Evolutionary conservation across 2,888 invertebrate species (phyloP).

Genomic region (Epinotia brunnichana): DNA sequence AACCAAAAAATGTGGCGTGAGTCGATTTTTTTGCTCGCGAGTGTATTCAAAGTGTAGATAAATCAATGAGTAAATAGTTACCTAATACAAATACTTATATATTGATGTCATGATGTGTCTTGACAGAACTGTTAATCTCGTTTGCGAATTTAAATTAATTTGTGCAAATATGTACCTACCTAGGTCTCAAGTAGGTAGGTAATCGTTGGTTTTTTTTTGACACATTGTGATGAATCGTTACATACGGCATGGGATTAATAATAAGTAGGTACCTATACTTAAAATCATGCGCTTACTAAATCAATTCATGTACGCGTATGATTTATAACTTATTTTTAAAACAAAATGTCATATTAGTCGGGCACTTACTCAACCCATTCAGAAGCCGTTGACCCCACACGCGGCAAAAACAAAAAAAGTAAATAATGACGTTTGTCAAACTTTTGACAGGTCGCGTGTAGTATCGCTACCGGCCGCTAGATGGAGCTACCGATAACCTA

Average conservation of each 20-base stretch:
- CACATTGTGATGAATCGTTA: no score
- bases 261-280: no score
- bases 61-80: background rate
- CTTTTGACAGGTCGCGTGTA: conserved; percentile 54
- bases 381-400: conserved; percentile 43
- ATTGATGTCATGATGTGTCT: background rate
- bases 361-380: conserved; percentile 32
- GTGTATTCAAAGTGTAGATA: conserved; percentile 23
- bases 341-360: conserved; percentile 40
- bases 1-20: no score
- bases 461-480: conserved; percentile 70
- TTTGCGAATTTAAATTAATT: background rate
- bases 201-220: no score
- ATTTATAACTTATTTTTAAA: conserved; percentile 34
- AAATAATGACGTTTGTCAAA: conserved; percentile 50
- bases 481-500: conserved; percentile 70
- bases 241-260: no score
- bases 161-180: background rate
- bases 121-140: background rate
- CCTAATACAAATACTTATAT: conserved; percentile 10
- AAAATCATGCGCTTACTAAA: no score
- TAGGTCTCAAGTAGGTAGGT: no score
- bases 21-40: no score
- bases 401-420: conserved; percentile 42
- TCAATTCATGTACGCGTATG: conserved; percentile 6